These are phyloP conservation scores for Melopsittacus undulatus DNA, from an alignment of 2,797 vertebrate genomes.

Conservation along the genomic window DNA sequence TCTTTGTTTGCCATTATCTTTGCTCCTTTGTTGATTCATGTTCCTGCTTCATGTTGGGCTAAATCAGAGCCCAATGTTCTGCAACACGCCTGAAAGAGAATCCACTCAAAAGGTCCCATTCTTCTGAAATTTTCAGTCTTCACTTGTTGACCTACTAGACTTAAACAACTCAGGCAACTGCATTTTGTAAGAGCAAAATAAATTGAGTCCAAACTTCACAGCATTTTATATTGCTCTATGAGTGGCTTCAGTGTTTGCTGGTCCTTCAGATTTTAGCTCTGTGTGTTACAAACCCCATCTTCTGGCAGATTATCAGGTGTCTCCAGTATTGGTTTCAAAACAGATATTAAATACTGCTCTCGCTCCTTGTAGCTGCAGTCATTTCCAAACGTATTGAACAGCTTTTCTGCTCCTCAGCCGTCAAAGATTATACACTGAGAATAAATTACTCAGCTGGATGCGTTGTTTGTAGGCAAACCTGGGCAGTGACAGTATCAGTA, in stretches of 20 bases:
- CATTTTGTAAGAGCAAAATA: slow-evolving; percentile 25
- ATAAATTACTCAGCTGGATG: slow-evolving; percentile 71
- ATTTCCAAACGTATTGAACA: slow-evolving; percentile 30
- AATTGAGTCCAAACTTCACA: not conserved
- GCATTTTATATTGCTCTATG: not conserved
- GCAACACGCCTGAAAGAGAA: not conserved
- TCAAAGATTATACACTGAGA: slow-evolving; percentile 57
- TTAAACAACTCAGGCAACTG: not conserved
- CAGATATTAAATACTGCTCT: slow-evolving; percentile 32
- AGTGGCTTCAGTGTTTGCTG: not conserved
- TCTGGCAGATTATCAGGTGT: slow-evolving; percentile 51
- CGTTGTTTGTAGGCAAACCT: slow-evolving; percentile 43
- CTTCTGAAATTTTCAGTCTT: not conserved
- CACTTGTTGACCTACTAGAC: not conserved
- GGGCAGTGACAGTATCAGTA: slow-evolving; percentile 38
- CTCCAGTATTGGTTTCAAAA: slow-evolving; percentile 28
- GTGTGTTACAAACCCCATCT: slow-evolving; percentile 55
- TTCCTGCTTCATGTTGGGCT: not conserved
- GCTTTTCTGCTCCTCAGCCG: slow-evolving; percentile 40
- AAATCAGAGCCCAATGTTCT: not conserved
- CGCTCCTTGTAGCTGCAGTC: slow-evolving; percentile 27
- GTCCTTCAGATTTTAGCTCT: slow-evolving; percentile 26
- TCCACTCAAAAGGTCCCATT: not conserved
- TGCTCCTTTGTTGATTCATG: not conserved
- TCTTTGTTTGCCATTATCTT: not conserved